Percentiles rank a stretch among this genome's conserved stretches.
Evolutionary conservation across 2,888 invertebrate genomes (phyloP).

Genomic region (Parasteatoda lunata): DNA sequence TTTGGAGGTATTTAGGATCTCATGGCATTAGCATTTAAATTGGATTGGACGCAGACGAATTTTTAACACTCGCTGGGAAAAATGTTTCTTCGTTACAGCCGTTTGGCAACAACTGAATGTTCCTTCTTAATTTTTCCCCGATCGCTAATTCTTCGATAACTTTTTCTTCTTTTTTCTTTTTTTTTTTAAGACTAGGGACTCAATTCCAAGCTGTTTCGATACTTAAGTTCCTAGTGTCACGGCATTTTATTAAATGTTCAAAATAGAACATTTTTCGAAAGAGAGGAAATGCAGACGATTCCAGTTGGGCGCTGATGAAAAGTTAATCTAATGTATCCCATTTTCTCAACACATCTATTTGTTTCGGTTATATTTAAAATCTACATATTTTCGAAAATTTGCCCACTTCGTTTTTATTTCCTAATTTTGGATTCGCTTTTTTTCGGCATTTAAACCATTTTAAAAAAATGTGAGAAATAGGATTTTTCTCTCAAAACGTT

Average conservation of each 20-base stretch:
- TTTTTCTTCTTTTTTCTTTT: neutral
- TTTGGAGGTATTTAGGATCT: constrained; percentile 49
- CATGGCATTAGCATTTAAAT: constrained; percentile 61
- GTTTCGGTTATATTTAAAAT: too few relatives aligned
- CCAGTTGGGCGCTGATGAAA: neutral
- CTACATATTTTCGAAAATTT: too few relatives aligned
- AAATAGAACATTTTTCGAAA: neutral
- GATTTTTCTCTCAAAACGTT: too few relatives aligned
- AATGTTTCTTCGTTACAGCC: constrained; percentile 2
- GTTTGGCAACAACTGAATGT: constrained; percentile 1
- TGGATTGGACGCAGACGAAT: constrained; percentile 29
- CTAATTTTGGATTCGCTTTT: too few relatives aligned
- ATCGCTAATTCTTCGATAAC: constrained; percentile 13
- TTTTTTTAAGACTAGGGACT: neutral
- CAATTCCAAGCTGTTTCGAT: constrained; percentile 3
- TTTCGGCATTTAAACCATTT: too few relatives aligned
- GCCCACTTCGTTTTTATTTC: too few relatives aligned
- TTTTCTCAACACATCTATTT: neutral
- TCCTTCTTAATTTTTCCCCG: constrained; percentile 29
- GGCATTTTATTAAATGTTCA: neutral
- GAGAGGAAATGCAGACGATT: neutral
- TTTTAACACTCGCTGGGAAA: constrained; percentile 24
- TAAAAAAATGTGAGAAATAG: too few relatives aligned
- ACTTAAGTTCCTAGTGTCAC: neutral
- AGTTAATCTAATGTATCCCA: neutral